phyloP scores from a whole-genome alignment of 2,113 vertebrate species.

The Notothenia rossii region DNA sequence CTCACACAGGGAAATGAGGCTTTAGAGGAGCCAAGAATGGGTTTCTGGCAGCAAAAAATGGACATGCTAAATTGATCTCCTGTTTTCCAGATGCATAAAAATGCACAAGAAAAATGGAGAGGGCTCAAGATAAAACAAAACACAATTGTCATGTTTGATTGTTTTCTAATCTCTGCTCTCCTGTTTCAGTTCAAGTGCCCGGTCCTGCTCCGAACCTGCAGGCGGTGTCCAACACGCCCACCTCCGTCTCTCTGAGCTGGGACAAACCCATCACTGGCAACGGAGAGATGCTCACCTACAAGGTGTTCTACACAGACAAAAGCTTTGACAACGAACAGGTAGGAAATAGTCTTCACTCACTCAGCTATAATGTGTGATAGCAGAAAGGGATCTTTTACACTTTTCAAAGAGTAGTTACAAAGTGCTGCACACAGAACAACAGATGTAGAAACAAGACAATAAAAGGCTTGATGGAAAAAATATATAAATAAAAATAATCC shows the following conservation, averaged over 20 bases:
- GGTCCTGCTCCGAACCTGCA: constrained; percentile 95
- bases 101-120: neutral
- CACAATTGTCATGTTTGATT: neutral
- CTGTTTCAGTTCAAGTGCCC: constrained; percentile 92
- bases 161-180: constrained; percentile 20
- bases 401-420: neutral
- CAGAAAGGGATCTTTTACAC: neutral
- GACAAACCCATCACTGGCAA: constrained; percentile 92
- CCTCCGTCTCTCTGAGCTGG: constrained; percentile 90
- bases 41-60: constrained; percentile 19
- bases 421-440: neutral
- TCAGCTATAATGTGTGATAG: neutral
- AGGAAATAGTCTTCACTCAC: constrained; percentile 3
- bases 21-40: constrained; percentile 25
- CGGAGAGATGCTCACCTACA: constrained; percentile 95
- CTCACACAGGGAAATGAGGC: neutral
- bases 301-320: constrained; percentile 95
- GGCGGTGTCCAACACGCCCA: constrained; percentile 85
- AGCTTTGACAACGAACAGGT: constrained; percentile 92
- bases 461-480: neutral
- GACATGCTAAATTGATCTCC: neutral
- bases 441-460: neutral
- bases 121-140: neutral
- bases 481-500: neutral
- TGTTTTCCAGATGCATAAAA: neutral